These are phyloP conservation scores for Sturnira hondurensis DNA, from an alignment of 2,113 vertebrate species.

Conservation along the genomic window DNA sequence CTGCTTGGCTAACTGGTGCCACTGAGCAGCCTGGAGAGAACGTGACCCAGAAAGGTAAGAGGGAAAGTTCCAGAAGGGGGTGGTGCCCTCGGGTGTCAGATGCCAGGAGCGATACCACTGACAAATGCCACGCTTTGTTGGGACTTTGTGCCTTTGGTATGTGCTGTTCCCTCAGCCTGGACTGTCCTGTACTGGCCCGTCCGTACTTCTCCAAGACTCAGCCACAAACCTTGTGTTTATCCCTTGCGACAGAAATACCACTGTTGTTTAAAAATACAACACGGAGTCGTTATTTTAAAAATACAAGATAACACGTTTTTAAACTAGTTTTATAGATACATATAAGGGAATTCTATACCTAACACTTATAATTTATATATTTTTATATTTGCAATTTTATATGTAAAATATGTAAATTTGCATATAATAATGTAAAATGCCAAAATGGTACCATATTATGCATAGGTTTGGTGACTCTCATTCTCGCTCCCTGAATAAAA, in stretches of 20 bases:
- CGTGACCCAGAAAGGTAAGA: slow-evolving; percentile 29
- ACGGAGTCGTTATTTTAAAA: not conserved
- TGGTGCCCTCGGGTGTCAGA: not conserved
- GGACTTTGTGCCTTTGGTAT: not conserved
- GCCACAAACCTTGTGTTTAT: not conserved
- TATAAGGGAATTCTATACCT: not conserved
- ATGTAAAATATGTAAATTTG: not conserved
- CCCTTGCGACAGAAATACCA: not conserved
- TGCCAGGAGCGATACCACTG: rapidly evolving
- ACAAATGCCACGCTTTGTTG: not conserved
- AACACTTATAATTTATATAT: not conserved
- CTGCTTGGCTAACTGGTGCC: not conserved
- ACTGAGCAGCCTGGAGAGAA: not conserved
- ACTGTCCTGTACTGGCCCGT: not conserved
- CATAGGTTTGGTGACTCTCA: not conserved
- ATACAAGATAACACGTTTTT: not conserved
- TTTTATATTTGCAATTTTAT: not conserved
- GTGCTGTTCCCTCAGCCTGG: not conserved
- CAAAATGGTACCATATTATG: not conserved
- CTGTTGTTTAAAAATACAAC: not conserved
- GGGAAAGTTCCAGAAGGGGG: not conserved
- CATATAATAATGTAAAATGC: not conserved
- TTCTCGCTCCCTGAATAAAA: not conserved
- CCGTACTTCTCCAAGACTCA: not conserved
- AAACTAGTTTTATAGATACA: not conserved